Base-by-base conservation (phyloP, 1,140 invertebrate genomes). In the Orchesella cincta region DNA sequence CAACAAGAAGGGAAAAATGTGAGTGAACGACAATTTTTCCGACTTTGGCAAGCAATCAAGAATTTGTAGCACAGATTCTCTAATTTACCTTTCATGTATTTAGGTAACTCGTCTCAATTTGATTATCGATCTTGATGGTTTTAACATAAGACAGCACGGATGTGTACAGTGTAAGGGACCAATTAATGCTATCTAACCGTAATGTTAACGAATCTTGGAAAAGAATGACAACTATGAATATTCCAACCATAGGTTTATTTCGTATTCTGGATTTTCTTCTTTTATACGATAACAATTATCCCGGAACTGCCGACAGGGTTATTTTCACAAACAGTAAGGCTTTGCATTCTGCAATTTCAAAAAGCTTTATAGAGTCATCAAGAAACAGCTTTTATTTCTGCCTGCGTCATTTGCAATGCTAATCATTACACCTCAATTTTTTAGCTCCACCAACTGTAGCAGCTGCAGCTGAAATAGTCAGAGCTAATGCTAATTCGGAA, bases 1-100 rank as follows among this genome's bases (percentile, higher is more conserved):
- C 62, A 67, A 33, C n/a, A 67, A 8, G 26, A 67, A 67, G 62
- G 62, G 33, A 67, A 67, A 33, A 67, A 67, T 31, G 62, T 67
- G 33, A 67, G 23, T 12, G n/a, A 33, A 67, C 2, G 33, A 67
- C 8, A 57, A 18, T 23, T 46, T 46, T 8, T 46, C 18, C 39
- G 39, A 46, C 5, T 8, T 46, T 18, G 39, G 5, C 18, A 18
- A 46, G 39, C 39, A 8, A 46, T 46, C n/a, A n/a, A 46, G 20
- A 46, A 46, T 12, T 12, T 46, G 20, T 57, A 14, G 23, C 23
- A 14, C 5, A 57, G 14, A 12, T 57, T 57, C 5, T 14, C 23
- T 14, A 57, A 5, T 57, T 57, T 57, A 8, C 23, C 23, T 57
- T 57, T 57, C 18, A 46, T 18, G 39, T 46, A 46, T 8, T 57